These are phyloP conservation scores for Armadillidium nasatum DNA, from an alignment of 1,140 invertebrate genomes.

Conservation along the genomic window DNA sequence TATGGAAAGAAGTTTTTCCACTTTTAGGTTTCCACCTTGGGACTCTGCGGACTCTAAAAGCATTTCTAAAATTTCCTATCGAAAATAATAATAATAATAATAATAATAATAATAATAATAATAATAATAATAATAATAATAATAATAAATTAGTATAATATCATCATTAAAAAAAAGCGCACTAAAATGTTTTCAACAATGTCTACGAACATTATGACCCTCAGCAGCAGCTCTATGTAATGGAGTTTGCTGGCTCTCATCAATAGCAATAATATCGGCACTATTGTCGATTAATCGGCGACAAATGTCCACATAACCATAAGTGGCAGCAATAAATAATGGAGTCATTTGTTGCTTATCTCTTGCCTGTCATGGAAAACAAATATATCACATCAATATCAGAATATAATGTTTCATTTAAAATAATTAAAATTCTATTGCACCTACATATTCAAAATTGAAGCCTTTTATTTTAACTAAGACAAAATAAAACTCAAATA, in stretches of 20 bases:
- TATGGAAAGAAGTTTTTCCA: constrained; percentile 49
- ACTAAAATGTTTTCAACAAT: constrained; percentile 44
- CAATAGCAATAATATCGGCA: constrained; percentile 49
- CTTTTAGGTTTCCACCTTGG: constrained; percentile 30
- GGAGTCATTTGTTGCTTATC: constrained; percentile 54
- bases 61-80: constrained; percentile 36
- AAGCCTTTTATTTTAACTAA: too few species aligned
- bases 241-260: constrained; percentile 51
- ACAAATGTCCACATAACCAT: constrained; percentile 49
- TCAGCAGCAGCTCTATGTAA: constrained; percentile 51
- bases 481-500: too few species aligned
- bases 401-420: too few species aligned
- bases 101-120: constrained; percentile 1
- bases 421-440: too few species aligned
- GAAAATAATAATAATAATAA: neutral
- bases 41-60: constrained; percentile 28
- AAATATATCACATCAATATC: constrained; percentile 18
- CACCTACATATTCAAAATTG: too few species aligned
- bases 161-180: neutral
- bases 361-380: constrained; percentile 46
- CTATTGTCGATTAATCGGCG: constrained; percentile 49
- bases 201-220: constrained; percentile 45
- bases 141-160: neutral
- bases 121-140: neutral
- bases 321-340: constrained; percentile 52